Base-by-base conservation (phyloP, 2,888 invertebrate genomes). In the Limenitis arthemis region DNA sequence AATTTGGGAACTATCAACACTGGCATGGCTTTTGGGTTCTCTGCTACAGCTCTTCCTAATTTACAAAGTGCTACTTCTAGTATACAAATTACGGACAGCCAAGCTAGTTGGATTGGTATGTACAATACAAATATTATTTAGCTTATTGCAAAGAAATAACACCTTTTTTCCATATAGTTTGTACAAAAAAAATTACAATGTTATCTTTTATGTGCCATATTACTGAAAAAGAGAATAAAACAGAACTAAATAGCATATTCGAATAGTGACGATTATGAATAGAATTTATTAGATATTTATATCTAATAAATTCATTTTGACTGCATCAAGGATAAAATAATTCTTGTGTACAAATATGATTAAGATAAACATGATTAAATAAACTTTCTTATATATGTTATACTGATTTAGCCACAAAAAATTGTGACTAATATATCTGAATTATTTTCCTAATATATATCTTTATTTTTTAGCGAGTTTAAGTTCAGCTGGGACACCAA, bases 71-170 rank as follows among this genome's bases (percentile, higher is more conserved):
- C 72, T 0, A 73, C 82, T 41, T 89, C 89, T 8, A 70, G 70
- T 43, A 85, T 91, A 61, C 77, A 69, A n/a, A 83, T 91, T 5
- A 82, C 84, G n/a, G 83, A 86, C 1, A 65, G 66, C 55, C 82
- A 91, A 72, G 88, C 89, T 38, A 90, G 91, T 65, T 91, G 91
- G 91, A 89, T 91, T 60, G 91, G 91, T 91, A 73, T 84, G 84
- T 61, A 9, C 42, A 12, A 7, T n/a, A 28, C n/a, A 6, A 3
- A 6, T n/a, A 29, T 28, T 29, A 29, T 11, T 28, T 20, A 20
- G 20, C 20, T 20, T 20, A 20, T 20, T 20, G 2, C 20, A 20
- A 20, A 20, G 20, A 20, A 20, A 20, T n/a, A n/a, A n/a, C n/a
- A n/a, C n/a, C n/a, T n/a, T n/a, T n/a, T n/a, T n/a, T n/a, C n/a